A percentile compares a stretch with the other conserved stretches of the same genome.
phyloP scores from a whole-genome alignment of 2,888 invertebrate species.

The Neoscelio sp. region DNA sequence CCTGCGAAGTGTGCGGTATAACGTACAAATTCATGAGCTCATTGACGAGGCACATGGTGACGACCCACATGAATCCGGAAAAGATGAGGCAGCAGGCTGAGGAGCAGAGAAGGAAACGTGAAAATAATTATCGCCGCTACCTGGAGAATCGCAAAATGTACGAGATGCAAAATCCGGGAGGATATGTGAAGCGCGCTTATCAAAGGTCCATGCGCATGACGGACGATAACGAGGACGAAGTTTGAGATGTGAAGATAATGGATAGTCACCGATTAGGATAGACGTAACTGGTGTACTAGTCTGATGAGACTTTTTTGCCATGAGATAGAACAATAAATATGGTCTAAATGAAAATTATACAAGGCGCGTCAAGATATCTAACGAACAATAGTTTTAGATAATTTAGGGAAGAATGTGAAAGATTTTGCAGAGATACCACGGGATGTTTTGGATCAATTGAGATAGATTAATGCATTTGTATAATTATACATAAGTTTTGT shows the following conservation, averaged over 20 bases:
- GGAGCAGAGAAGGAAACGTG: slow-evolving; percentile 81
- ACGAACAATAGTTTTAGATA: slow-evolving; percentile 47
- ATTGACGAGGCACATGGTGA: slow-evolving; percentile 86
- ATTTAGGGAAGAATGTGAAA: not conserved
- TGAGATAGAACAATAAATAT: not conserved
- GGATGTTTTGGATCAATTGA: not conserved
- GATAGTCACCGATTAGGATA: slow-evolving; percentile 11
- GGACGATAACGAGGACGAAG: slow-evolving; percentile 72
- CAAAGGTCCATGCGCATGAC: slow-evolving; percentile 68
- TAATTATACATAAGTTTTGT: no score
- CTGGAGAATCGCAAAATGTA: slow-evolving; percentile 81
- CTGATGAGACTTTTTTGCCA: slow-evolving; percentile 47
- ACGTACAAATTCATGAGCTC: slow-evolving; percentile 85
- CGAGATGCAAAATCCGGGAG: slow-evolving; percentile 77
- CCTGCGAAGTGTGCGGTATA: slow-evolving; percentile 84
- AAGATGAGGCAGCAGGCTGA: slow-evolving; percentile 81
- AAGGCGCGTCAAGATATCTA: no score
- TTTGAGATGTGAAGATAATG: slow-evolving; percentile 49
- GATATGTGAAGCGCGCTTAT: slow-evolving; percentile 71
- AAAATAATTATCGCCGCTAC: slow-evolving; percentile 81
- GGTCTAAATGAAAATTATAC: slow-evolving; percentile 14
- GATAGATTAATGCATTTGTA: no score
- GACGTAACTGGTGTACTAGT: slow-evolving; percentile 41
- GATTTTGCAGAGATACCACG: not conserved
- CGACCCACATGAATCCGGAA: slow-evolving; percentile 84